phyloP scores from a whole-genome alignment of 2,888 invertebrate species.

The Papilio protenor region DNA sequence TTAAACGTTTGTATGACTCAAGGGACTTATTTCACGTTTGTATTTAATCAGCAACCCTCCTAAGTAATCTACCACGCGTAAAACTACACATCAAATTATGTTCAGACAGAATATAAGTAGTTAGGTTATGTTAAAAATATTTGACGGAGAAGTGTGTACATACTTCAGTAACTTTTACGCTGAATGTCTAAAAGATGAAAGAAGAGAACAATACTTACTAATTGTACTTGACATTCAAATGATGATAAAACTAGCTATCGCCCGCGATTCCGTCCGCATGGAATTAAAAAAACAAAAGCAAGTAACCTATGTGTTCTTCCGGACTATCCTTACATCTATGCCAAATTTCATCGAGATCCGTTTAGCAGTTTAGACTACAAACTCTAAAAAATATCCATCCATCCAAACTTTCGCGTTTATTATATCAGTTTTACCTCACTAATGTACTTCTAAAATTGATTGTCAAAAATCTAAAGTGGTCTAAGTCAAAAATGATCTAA shows the following conservation, averaged over 20 bases:
- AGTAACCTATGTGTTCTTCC: no score
- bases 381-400: no score
- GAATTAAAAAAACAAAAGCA: no score
- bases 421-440: no score
- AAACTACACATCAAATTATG: conserved; percentile 28
- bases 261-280: no score
- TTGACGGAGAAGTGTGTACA: not conserved
- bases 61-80: conserved; percentile 11
- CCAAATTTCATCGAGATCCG: no score
- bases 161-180: not conserved
- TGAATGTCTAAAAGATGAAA: not conserved
- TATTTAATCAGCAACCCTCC: conserved; percentile 40
- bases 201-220: not conserved
- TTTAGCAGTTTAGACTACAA: no score
- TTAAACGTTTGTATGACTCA: conserved; percentile 64
- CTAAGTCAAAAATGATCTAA: not conserved
- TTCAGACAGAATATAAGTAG: not conserved
- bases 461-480: no score
- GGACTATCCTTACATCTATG: no score
- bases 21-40: conserved; percentile 57
- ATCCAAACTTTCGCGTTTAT: no score
- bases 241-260: no score
- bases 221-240: not conserved
- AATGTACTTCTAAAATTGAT: no score
- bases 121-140: not conserved